Evolutionary conservation across 2,888 invertebrate genomes (phyloP).

Genomic region (Lithophane leautieri): DNA sequence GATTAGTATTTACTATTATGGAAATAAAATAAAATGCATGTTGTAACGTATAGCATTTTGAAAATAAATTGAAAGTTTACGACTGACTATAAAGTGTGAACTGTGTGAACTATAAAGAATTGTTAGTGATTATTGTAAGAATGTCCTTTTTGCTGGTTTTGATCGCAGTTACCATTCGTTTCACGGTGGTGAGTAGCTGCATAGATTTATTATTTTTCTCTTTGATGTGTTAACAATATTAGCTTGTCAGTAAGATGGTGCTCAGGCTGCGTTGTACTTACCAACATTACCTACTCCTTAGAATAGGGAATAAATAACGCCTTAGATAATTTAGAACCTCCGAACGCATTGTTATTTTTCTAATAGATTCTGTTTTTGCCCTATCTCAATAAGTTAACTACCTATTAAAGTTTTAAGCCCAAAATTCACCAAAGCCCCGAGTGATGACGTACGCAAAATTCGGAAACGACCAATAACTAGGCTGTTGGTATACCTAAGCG

Average conservation of each 20-base stretch:
- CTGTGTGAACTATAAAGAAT: conserved; percentile 18
- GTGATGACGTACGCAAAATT: neutral
- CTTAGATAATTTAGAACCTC: neutral
- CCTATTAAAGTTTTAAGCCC: neutral
- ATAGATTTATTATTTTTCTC: neutral
- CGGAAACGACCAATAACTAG: too few relatives aligned
- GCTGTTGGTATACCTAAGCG: too few relatives aligned
- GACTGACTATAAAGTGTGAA: conserved; percentile 42
- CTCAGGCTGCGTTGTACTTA: neutral
- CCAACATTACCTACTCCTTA: neutral
- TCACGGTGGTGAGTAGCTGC: conserved; percentile 45
- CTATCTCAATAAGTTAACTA: neutral
- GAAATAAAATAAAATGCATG: conserved; percentile 23
- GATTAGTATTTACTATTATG: neutral
- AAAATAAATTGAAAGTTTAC: conserved; percentile 42
- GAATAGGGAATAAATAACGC: neutral
- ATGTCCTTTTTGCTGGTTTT: conserved; percentile 50
- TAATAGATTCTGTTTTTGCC: too few relatives aligned
- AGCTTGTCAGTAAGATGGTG: neutral
- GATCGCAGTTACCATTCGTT: conserved; percentile 27
- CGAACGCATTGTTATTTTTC: neutral
- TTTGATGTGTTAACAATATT: neutral
- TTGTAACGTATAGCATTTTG: neutral
- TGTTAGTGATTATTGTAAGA: conserved; percentile 29
- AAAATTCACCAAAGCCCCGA: neutral